Evolutionary conservation across 2,888 invertebrate genomes (phyloP).

Genomic region (Osedax fenrisi): DNA sequence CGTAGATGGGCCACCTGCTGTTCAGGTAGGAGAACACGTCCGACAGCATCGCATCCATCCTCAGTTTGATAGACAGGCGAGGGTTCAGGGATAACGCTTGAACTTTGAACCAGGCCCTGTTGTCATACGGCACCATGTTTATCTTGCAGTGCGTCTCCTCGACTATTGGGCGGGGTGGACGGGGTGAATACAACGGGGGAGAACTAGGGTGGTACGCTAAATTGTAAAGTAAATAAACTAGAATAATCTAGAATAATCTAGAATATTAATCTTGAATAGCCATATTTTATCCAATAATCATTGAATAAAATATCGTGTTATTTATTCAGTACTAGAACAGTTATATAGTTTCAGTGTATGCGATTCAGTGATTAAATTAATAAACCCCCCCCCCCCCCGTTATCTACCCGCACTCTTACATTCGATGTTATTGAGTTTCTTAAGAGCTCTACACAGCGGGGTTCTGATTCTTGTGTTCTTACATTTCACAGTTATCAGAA

Average conservation of each 20-base stretch:
- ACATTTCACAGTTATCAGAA: conserved; percentile 67
- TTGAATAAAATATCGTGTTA: too few relatives aligned
- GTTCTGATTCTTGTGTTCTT: conserved; percentile 76
- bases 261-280: too few relatives aligned
- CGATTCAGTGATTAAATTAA: too few relatives aligned
- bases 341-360: too few relatives aligned
- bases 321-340: too few relatives aligned
- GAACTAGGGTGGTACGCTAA: too few relatives aligned
- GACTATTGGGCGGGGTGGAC: not conserved
- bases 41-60: conserved; percentile 51
- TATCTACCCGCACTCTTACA: too few relatives aligned
- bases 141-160: not conserved
- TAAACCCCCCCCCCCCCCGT: too few relatives aligned
- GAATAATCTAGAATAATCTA: too few relatives aligned
- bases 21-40: conserved; percentile 32
- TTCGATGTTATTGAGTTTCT: conserved; percentile 73
- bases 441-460: conserved; percentile 76
- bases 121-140: conserved; percentile 58
- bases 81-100: conserved; percentile 79
- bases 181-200: too few relatives aligned
- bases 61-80: conserved; percentile 62
- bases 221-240: too few relatives aligned
- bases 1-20: conserved; percentile 30
- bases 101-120: conserved; percentile 69
- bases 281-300: too few relatives aligned